Evolutionary conservation across 2,113 vertebrate species (phyloP).

Genomic region (Cygnus atratus): DNA sequence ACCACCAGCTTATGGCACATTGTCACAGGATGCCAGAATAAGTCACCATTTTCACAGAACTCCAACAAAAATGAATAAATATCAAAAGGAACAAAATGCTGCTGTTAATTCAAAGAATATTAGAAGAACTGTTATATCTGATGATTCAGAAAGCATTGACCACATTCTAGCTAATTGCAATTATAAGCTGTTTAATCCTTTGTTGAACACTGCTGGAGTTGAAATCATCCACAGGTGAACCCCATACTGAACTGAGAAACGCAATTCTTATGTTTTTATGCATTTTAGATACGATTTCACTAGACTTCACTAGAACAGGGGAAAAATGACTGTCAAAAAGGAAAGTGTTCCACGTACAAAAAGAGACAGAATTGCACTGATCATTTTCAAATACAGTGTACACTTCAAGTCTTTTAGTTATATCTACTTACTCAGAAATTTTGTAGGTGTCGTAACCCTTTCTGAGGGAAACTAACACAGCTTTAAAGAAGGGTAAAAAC

Average conservation of each 20-base stretch:
- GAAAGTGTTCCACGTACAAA: not conserved
- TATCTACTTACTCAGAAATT: not conserved
- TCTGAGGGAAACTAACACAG: not conserved
- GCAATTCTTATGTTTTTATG: not conserved
- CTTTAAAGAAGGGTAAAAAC: not conserved
- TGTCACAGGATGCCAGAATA: constrained; percentile 9
- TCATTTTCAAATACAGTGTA: not conserved
- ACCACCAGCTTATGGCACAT: not conserved
- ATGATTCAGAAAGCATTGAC: not conserved
- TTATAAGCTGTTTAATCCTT: not conserved
- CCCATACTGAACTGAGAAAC: not conserved
- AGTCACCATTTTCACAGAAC: not conserved
- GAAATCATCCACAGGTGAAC: not conserved
- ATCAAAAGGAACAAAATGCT: not conserved
- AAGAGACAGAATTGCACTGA: not conserved
- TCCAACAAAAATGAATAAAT: not conserved
- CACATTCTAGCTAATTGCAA: not conserved
- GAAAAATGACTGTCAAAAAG: not conserved
- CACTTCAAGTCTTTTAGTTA: not conserved
- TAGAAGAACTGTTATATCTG: not conserved
- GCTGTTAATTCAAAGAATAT: not conserved
- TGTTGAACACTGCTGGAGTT: not conserved
- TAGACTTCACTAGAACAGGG: not conserved
- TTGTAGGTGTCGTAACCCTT: not conserved
- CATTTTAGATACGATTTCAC: not conserved